Percentiles rank a stretch among this genome's conserved stretches.
phyloP scores from a whole-genome alignment of 2,113 vertebrate species.

The Plestiodon gilberti region DNA sequence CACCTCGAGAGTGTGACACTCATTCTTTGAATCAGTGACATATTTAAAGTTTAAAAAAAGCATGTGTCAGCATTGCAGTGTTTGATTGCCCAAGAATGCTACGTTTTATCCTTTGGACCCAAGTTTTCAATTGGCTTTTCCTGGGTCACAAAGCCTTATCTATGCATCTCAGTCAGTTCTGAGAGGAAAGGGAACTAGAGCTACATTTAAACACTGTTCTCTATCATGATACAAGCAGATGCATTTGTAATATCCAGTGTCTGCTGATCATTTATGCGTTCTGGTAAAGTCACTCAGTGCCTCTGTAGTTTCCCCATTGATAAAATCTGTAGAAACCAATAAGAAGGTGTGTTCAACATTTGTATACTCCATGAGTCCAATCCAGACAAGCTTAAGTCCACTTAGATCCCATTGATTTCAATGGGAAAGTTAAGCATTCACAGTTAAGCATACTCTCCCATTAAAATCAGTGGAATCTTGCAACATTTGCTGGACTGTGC shows the following conservation, averaged over 20 bases:
- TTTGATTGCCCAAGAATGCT: constrained; percentile 77
- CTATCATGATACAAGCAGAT: not conserved
- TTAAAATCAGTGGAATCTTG: not conserved
- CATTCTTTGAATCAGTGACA: constrained; percentile 69
- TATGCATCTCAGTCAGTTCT: constrained; percentile 21
- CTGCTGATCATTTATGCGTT: not conserved
- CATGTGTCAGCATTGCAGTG: constrained; percentile 77
- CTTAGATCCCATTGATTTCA: not conserved
- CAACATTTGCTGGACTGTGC: not conserved
- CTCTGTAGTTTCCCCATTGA: not conserved
- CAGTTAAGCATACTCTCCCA: not conserved
- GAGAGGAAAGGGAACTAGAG: not conserved
- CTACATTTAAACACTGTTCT: not conserved
- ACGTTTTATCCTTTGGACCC: constrained; percentile 70
- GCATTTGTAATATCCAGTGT: not conserved
- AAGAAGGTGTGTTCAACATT: not conserved
- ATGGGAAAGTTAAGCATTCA: not conserved
- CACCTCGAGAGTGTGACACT: constrained; percentile 64
- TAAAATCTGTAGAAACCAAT: not conserved
- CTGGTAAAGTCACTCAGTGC: not conserved
- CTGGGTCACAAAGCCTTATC: constrained; percentile 57
- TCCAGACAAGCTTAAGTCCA: not conserved
- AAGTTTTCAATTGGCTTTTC: constrained; percentile 57
- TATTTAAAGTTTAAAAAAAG: constrained; percentile 81
- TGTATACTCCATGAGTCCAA: not conserved